Base-by-base conservation (phyloP, 2,113 vertebrate genomes). In the Dicaeum eximium region DNA sequence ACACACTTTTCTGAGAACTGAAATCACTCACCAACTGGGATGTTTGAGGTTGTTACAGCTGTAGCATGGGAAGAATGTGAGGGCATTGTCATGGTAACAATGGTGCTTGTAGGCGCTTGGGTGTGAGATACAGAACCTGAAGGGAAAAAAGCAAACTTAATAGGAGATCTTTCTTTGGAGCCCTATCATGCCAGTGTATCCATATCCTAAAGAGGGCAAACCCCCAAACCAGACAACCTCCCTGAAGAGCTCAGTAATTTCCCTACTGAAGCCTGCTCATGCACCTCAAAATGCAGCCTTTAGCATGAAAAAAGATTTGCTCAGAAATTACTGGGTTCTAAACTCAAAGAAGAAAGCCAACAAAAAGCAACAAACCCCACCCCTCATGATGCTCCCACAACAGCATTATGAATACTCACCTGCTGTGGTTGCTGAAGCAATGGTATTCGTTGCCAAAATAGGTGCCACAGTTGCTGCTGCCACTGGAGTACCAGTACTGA, bases 31-130 rank as follows among this genome's bases (percentile, higher is more conserved):
- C 99, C 99, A 71, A 99, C 99, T 47, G 99, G 99, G 97, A 99
- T 99, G 92, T 99, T 98, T 35, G 99, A 99, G 92, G 99, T 99
- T 22, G 99, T 99, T 81, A 99, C 99, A 77, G 99, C 99, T 44
- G 99, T 99, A 81, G 99, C 98, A 91, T 99, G 99, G 84, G 99
- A 99, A 79, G 99, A 99, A 98, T 99, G 99, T 15, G 99, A 99
- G n/a, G 99, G 98, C 99, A 99, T 98, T 15, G 99, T 98, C 99
- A 99, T 99, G 90, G 99, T 99, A 91, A 99, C 99, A 96, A 99
- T 99, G 56, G 99, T 98, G 96, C 97, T 99, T 79, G 98, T 99
- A 92, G 98, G 98, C 94, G 99, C 99, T 97, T 99, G 99, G 50
- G 99, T 98, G 85, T 99, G 99, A 88, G 99, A 97, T 62, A 99